Evolutionary conservation across 2,113 vertebrate genomes (phyloP).

Genomic region (Erpornis zantholeuca): DNA sequence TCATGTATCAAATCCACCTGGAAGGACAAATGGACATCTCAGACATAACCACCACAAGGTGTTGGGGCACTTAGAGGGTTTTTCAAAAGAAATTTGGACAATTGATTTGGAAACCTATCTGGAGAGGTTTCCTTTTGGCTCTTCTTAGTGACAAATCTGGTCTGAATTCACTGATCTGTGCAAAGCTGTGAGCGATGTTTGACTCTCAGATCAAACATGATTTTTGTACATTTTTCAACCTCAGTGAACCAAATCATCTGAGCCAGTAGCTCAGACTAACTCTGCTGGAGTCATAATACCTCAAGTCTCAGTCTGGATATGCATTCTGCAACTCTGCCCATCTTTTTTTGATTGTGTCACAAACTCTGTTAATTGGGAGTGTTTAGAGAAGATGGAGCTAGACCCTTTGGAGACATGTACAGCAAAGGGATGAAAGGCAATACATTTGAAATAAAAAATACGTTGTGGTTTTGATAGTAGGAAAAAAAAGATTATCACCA

Average conservation of each 20-base stretch:
- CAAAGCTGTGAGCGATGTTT: neutral
- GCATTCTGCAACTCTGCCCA: neutral
- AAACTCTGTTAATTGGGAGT: neutral
- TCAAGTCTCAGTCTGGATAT: neutral
- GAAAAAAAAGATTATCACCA: neutral
- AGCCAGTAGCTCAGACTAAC: neutral
- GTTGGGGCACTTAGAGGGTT: neutral
- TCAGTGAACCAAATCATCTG: neutral
- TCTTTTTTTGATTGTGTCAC: neutral
- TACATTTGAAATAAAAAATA: neutral
- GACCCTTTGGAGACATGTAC: neutral
- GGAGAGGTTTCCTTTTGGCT: neutral
- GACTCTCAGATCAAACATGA: neutral
- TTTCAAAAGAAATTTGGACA: neutral
- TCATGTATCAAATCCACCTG: neutral
- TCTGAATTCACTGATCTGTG: neutral
- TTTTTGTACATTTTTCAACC: neutral
- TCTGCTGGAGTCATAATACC: neutral
- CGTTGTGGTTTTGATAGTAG: neutral
- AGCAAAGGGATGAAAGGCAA: neutral
- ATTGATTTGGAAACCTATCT: neutral
- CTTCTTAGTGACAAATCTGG: neutral
- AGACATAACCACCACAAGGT: neutral
- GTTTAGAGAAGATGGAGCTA: neutral
- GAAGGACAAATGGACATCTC: neutral